These are phyloP conservation scores for Holacanthus passer DNA, from an alignment of 2,113 vertebrate species.

Conservation along the genomic window DNA sequence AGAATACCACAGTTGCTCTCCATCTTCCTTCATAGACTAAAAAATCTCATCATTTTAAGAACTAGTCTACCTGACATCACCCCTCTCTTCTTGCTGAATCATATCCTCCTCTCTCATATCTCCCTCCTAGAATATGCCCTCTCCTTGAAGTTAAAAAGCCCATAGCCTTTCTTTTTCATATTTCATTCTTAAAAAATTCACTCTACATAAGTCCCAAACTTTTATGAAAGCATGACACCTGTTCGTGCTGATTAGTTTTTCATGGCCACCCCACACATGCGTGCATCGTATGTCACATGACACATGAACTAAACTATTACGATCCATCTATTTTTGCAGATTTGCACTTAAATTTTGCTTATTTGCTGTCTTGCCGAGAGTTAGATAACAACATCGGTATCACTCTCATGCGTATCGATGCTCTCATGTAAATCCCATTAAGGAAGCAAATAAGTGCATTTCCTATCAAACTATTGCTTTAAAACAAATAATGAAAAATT, in stretches of 20 bases:
- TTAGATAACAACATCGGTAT: no score
- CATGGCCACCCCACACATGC: not conserved
- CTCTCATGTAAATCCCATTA: not conserved
- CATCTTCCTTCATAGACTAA: slow-evolving; percentile 45
- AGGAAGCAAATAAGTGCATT: not conserved
- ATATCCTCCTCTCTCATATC: slow-evolving; percentile 10
- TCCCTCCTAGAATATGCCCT: slow-evolving; percentile 25
- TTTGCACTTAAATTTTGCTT: no score
- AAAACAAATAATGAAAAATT: not conserved
- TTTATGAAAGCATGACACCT: not conserved
- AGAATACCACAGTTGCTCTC: slow-evolving; percentile 53
- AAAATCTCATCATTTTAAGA: slow-evolving; percentile 42
- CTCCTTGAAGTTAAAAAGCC: not conserved
- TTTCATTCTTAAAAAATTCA: not conserved
- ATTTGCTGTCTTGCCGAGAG: not conserved
- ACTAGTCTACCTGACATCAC: slow-evolving; percentile 36
- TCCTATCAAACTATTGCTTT: not conserved
- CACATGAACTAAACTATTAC: no score
- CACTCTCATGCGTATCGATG: no score
- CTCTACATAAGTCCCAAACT: not conserved
- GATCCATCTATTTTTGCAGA: no score
- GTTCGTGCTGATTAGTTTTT: not conserved
- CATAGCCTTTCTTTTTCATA: not conserved
- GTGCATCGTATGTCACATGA: no score
- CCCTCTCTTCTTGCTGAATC: slow-evolving; percentile 37